phyloP scores from a whole-genome alignment of 1,140 invertebrate species.

The Danaus melanippus region DNA sequence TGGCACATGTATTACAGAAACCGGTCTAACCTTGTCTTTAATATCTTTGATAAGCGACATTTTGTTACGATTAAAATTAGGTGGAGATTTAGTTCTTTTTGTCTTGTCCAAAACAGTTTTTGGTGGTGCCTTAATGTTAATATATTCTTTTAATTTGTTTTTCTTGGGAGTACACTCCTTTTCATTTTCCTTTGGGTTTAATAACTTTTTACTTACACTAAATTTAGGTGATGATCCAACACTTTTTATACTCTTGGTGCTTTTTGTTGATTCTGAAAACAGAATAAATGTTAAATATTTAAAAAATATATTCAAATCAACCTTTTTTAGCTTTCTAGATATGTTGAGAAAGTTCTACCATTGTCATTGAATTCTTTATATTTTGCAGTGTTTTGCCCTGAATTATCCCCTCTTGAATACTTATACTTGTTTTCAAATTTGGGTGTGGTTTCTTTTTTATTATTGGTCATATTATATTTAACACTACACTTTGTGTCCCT shows the following conservation, averaged over 20 bases:
- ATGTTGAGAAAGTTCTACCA: background rate
- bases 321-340: too few relatives aligned
- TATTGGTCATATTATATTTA: conserved; percentile 30
- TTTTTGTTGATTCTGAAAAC: conserved; percentile 14
- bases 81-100: conserved; percentile 20
- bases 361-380: conserved; percentile 15
- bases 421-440: conserved; percentile 27
- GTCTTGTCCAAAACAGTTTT: conserved; percentile 9
- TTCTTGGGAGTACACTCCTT: conserved; percentile 8
- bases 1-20: conserved; percentile 41
- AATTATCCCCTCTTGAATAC: conserved; percentile 18
- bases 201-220: conserved; percentile 19
- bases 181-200: conserved; percentile 11
- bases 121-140: conserved; percentile 10
- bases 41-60: conserved; percentile 29
- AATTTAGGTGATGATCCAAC: conserved; percentile 10
- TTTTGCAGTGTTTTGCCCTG: conserved; percentile 10
- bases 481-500: conserved; percentile 25
- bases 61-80: conserved; percentile 23
- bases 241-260: conserved; percentile 8
- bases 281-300: conserved; percentile 6
- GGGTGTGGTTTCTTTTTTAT: conserved; percentile 28
- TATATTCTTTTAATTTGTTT: conserved; percentile 10
- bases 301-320: too few relatives aligned
- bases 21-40: conserved; percentile 26